Evolutionary conservation across 2,113 vertebrate genomes (phyloP).

Genomic region (Malurus cyaneus): DNA sequence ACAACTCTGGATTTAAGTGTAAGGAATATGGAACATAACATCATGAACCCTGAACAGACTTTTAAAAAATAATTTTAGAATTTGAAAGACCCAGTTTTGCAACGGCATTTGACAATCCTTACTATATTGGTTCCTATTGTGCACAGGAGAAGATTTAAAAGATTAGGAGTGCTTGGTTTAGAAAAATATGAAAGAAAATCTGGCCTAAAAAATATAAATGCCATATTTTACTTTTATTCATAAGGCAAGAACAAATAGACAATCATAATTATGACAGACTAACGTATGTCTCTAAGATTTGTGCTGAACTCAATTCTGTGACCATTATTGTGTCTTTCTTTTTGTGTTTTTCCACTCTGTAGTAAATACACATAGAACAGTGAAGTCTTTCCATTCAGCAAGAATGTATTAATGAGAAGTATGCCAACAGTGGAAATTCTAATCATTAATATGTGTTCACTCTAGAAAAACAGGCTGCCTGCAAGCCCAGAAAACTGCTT

Average conservation of each 20-base stretch:
- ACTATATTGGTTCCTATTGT: background rate
- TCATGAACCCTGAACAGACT: background rate
- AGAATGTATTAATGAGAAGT: background rate
- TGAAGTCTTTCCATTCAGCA: background rate
- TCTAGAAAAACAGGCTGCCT: background rate
- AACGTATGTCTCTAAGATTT: background rate
- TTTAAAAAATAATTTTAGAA: background rate
- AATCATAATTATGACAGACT: background rate
- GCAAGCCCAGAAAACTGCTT: background rate
- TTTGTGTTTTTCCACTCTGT: background rate
- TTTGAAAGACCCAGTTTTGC: background rate
- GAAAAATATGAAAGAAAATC: background rate
- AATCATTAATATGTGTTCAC: background rate
- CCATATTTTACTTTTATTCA: background rate
- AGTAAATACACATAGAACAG: background rate
- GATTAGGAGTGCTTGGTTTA: background rate
- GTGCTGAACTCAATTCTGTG: background rate
- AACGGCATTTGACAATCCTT: background rate
- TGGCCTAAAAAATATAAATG: background rate
- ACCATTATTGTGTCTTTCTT: background rate
- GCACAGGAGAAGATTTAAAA: background rate
- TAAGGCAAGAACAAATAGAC: background rate
- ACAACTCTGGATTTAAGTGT: background rate
- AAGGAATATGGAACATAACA: background rate
- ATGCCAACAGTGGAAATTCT: background rate